phyloP scores from a whole-genome alignment of 1,140 invertebrate genomes.

The Dinoponera quadriceps region DNA sequence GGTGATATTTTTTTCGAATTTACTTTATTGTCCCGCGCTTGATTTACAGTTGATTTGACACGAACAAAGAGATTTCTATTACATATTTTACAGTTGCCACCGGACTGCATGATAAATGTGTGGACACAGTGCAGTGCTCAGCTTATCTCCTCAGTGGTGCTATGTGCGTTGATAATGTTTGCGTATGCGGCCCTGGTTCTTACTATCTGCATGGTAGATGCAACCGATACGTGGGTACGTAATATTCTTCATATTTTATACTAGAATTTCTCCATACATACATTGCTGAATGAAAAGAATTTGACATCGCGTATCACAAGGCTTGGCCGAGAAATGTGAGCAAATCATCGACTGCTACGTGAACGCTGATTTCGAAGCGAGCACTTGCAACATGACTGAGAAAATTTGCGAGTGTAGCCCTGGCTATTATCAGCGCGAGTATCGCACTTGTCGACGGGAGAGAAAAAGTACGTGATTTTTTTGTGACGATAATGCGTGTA shows the following conservation, averaged over 20 bases:
- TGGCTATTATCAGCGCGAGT: slow-evolving; percentile 79
- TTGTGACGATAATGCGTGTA: not conserved
- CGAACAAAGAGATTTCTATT: not conserved
- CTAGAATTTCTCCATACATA: not conserved
- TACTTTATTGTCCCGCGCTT: not conserved
- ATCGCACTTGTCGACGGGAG: slow-evolving; percentile 74
- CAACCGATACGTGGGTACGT: slow-evolving; percentile 66
- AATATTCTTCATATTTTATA: not conserved
- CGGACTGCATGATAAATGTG: slow-evolving; percentile 62
- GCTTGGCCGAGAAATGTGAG: slow-evolving; percentile 37
- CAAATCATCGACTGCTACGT: slow-evolving; percentile 75
- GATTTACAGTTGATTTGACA: not conserved
- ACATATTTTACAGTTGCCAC: slow-evolving; percentile 54
- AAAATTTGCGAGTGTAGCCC: slow-evolving; percentile 71
- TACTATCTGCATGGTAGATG: slow-evolving; percentile 76
- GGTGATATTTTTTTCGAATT: slow-evolving; percentile 45
- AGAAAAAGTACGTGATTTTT: slow-evolving; percentile 66
- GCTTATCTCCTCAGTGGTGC: slow-evolving; percentile 66
- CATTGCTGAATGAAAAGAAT: not conserved
- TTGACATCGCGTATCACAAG: slow-evolving; percentile 6
- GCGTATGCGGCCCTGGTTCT: slow-evolving; percentile 69
- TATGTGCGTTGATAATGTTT: slow-evolving; percentile 62
- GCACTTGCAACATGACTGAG: slow-evolving; percentile 58
- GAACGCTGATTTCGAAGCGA: slow-evolving; percentile 67
- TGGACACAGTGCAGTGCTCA: slow-evolving; percentile 75